Evolutionary conservation across 2,113 vertebrate genomes (phyloP).

Genomic region (Dromas ardeola): DNA sequence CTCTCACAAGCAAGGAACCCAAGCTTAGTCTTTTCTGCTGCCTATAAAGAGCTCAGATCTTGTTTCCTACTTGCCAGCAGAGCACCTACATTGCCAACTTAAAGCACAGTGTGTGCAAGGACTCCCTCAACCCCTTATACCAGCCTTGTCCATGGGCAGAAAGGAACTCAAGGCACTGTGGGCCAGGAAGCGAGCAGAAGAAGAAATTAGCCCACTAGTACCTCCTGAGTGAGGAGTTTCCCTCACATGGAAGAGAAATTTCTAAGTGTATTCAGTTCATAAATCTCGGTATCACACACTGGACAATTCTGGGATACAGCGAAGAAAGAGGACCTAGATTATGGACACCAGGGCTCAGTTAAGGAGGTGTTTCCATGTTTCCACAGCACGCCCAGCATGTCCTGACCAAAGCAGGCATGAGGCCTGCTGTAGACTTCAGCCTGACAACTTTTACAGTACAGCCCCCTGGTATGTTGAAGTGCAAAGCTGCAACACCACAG

Average conservation of each 20-base stretch:
- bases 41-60: not conserved
- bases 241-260: not conserved
- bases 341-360: not conserved
- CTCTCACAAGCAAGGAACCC: not conserved
- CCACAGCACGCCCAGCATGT: fast-evolving
- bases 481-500: not conserved
- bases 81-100: not conserved
- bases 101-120: not conserved
- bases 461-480: not conserved
- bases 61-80: not conserved
- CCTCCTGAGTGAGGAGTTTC: not conserved
- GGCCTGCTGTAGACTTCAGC: not conserved
- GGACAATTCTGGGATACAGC: not conserved
- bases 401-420: not conserved
- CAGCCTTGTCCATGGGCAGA: not conserved
- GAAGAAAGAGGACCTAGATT: not conserved
- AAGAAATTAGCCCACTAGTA: not conserved
- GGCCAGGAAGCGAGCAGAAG: not conserved
- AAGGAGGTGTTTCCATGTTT: not conserved
- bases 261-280: not conserved
- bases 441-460: not conserved
- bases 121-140: not conserved
- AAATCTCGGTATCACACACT: not conserved
- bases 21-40: not conserved
- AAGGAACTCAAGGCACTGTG: not conserved